Conservation (phyloP, 1,140 invertebrate genomes). For the Vanessa atalanta region DNA sequence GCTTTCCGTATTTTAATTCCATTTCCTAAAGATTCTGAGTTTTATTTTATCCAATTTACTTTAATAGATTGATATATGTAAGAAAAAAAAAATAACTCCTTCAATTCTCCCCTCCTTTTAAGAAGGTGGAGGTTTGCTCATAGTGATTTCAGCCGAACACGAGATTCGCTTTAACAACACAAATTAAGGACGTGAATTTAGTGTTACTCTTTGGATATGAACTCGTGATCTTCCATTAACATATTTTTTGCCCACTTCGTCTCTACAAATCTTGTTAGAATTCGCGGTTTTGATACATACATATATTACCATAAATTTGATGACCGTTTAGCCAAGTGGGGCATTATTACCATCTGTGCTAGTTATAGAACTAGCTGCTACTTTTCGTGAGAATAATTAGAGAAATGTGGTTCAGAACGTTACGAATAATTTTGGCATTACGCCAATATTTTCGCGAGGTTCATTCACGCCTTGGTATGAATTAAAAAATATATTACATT, state of each 20-base stretch:
- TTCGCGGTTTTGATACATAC: slow-evolving; percentile 10
- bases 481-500: not conserved
- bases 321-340: slow-evolving; percentile 14
- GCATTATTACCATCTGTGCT: slow-evolving; percentile 31
- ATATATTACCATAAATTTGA: slow-evolving; percentile 32
- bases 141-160: no score
- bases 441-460: slow-evolving; percentile 14
- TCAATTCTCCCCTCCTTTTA: no score
- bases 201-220: no score
- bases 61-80: not conserved
- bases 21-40: slow-evolving; percentile 18
- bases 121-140: no score
- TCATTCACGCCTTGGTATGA: not conserved
- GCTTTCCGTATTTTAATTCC: slow-evolving; percentile 22
- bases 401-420: slow-evolving; percentile 21
- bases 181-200: no score
- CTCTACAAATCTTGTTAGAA: slow-evolving; percentile 1
- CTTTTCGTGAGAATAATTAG: slow-evolving; percentile 34
- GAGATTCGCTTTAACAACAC: no score
- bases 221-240: no score
- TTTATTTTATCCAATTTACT: slow-evolving; percentile 23
- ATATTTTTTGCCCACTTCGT: no score
- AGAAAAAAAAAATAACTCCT: not conserved
- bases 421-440: slow-evolving; percentile 23
- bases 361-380: slow-evolving; percentile 1